These are phyloP conservation scores for Epicampocera succincta DNA, from an alignment of 2,888 invertebrate genomes.

Conservation along the genomic window DNA sequence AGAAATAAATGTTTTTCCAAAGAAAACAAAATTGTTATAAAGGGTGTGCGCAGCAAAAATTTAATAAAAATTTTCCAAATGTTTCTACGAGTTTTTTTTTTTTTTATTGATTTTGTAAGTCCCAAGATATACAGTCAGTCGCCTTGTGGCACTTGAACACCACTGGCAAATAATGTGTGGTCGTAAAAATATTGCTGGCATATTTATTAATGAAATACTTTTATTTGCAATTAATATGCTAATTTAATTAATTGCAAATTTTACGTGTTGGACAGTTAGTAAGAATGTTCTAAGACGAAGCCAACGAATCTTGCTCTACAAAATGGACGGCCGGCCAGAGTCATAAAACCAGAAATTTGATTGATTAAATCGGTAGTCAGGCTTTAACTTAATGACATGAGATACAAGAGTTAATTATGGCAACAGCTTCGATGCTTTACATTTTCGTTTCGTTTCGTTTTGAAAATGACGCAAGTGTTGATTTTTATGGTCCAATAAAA, in stretches of 20 bases:
- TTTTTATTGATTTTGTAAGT: no score
- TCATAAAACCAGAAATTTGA: conserved; percentile 19
- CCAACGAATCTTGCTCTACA: conserved; percentile 25
- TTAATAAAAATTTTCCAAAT: no score
- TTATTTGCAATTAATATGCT: conserved; percentile 52
- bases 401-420: conserved; percentile 20
- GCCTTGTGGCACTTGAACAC: no score
- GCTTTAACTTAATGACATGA: conserved; percentile 7
- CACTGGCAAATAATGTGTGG: neutral
- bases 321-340: neutral
- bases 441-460: neutral
- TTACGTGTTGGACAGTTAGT: conserved; percentile 51
- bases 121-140: no score
- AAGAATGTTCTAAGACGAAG: conserved; percentile 38
- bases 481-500: no score
- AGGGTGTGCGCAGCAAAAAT: no score
- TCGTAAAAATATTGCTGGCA: neutral
- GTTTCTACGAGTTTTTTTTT: no score
- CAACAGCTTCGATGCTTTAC: conserved; percentile 3
- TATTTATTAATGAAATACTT: neutral
- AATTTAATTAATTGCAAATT: conserved; percentile 59
- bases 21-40: no score
- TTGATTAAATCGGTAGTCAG: conserved; percentile 47
- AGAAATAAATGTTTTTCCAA: no score
- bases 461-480: conserved; percentile 3